Base-by-base conservation (phyloP, 2,888 invertebrate species). In the Chalcosyrphus nemorum region DNA sequence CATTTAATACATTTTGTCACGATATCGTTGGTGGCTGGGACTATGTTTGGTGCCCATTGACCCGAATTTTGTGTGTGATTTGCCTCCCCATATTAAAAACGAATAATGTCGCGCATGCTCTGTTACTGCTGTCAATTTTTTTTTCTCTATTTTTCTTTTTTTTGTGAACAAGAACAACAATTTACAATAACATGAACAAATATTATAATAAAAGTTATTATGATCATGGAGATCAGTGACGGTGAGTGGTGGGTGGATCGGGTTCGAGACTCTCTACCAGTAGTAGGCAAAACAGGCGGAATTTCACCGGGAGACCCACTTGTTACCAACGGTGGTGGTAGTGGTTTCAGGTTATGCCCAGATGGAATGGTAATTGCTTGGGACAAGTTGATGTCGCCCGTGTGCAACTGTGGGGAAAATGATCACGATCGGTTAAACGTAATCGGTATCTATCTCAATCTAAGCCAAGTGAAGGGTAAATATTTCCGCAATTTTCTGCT, bases 1-100 rank as follows among this genome's bases (percentile, higher is more conserved):
- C 84, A 84, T 84, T 84, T 84, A 78, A 84, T 80, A 70, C 84
- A 84, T 74, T 84, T 84, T 84, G 84, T 84, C 84, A 84, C 84
- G 84, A 84, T 80, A 84, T 84, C 74, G 78, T 52, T 72, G 78
- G 78, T 63, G 66, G 78, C 74, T 63, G 66, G 61, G 70, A 77
- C 50, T 52, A 65, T 68, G 68, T 17, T 56, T 75, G 43, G 78
- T 84, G 84, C 80, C 80, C 84, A 70, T 84, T 84, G 84, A 84
- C 84, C 84, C 84, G 84, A 84, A 84, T 84, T 84, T 84, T 84
- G 74, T 84, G 72, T 84, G 57, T 75, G 74, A 84, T 84, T 84
- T 80, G 84, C 84, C 74, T 84, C 54, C 80, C 78, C 78, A 65
- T 78, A 84, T 84, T 84, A 80, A 84, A 84, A 84, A 65, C 84